Evolutionary conservation across 2,888 invertebrate species (phyloP).

Genomic region (Brachylomia viminalis): DNA sequence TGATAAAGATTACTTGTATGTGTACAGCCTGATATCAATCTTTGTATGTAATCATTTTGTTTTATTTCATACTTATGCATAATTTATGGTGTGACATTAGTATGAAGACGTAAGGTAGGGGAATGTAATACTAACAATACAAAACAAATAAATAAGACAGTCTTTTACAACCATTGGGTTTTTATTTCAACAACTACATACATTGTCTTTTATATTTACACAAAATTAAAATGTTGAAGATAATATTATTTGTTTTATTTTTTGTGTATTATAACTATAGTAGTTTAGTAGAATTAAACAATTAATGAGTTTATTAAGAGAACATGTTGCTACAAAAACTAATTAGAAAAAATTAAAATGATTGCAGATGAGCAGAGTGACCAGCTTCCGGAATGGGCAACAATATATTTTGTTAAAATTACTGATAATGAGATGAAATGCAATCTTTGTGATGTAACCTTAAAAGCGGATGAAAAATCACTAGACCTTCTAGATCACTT

Average conservation of each 20-base stretch:
- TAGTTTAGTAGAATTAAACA: conserved; percentile 2
- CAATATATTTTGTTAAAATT: conserved; percentile 80
- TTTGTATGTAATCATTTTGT: background rate
- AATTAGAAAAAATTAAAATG: conserved; percentile 28
- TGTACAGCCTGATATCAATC: background rate
- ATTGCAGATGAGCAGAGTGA: conserved; percentile 57
- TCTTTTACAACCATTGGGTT: background rate
- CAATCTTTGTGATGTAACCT: conserved; percentile 79
- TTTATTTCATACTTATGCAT: background rate
- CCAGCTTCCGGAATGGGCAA: conserved; percentile 82
- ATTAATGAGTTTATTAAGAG: conserved; percentile 1
- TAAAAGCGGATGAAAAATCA: conserved; percentile 75
- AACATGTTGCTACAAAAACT: background rate
- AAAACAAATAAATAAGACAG: conserved; percentile 33
- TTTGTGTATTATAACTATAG: background rate
- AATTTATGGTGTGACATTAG: background rate
- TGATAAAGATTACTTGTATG: background rate
- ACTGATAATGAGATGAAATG: conserved; percentile 75
- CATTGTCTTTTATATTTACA: background rate
- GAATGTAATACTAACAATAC: background rate
- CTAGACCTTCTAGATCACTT: conserved; percentile 78
- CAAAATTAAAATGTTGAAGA: conserved; percentile 22
- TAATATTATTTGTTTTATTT: conserved; percentile 32
- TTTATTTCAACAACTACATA: conserved; percentile 26
- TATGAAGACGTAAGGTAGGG: conserved; percentile 4